Evolutionary conservation across 2,888 invertebrate genomes (phyloP).

Genomic region (Eurytoma californica): DNA sequence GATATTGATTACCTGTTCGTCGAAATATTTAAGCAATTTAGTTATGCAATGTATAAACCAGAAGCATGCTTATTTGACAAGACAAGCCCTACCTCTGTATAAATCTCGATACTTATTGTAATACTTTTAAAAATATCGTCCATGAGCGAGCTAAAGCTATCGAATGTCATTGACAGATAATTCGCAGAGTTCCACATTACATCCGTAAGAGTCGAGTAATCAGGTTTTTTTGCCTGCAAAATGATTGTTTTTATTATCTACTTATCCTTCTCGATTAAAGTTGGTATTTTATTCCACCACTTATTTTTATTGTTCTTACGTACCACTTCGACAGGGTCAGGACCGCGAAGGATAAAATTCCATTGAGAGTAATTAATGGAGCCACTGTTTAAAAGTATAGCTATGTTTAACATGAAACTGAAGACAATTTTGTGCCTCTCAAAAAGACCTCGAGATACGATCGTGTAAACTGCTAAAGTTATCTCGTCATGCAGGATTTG

Average conservation of each 20-base stretch:
- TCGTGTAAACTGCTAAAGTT: conserved; percentile 88
- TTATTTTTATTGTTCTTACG: conserved; percentile 54
- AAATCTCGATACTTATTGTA: conserved; percentile 79
- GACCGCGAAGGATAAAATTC: conserved; percentile 87
- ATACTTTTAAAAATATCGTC: conserved; percentile 78
- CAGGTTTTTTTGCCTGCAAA: conserved; percentile 78
- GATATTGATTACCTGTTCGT: conserved; percentile 78
- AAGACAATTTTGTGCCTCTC: conserved; percentile 93
- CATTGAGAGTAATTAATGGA: conserved; percentile 81
- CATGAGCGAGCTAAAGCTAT: conserved; percentile 77
- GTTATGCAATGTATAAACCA: background rate
- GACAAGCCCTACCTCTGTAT: conserved; percentile 76
- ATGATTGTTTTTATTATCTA: background rate
- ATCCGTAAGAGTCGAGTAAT: conserved; percentile 79
- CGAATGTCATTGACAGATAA: conserved; percentile 80
- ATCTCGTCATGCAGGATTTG: conserved; percentile 85
- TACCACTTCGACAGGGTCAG: conserved; percentile 78
- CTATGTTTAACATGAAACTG: conserved; percentile 88
- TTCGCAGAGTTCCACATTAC: conserved; percentile 83
- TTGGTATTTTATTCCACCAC: background rate
- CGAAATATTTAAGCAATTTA: too few relatives aligned
- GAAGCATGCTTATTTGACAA: background rate
- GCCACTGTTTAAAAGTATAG: conserved; percentile 82
- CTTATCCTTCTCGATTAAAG: background rate
- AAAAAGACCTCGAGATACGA: conserved; percentile 92